A percentile compares a stretch with the other conserved stretches of the same genome.
Evolutionary conservation across 2,888 invertebrate genomes (phyloP).

Genomic region (Heliconius hortense): DNA sequence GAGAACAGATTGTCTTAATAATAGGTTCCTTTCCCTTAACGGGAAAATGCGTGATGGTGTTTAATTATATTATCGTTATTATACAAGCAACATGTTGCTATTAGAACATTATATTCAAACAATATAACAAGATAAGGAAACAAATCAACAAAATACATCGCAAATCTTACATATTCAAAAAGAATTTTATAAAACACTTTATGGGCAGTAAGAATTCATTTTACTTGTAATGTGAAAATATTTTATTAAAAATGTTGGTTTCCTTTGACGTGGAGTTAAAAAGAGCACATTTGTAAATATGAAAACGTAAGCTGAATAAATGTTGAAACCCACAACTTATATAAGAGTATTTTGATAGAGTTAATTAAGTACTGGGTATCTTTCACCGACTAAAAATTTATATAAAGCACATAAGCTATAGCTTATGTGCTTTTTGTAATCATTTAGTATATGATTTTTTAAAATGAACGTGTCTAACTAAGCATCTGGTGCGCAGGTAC

Average conservation of each 20-base stretch:
- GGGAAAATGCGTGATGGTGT: too few species aligned
- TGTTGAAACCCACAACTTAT: background rate
- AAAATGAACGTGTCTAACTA: background rate
- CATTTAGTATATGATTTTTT: too few species aligned
- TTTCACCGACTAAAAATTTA: background rate
- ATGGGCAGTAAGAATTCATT: conserved; percentile 21
- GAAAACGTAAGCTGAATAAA: background rate
- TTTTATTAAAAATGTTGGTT: conserved; percentile 32
- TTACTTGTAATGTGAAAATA: conserved; percentile 22
- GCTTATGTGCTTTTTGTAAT: too few species aligned
- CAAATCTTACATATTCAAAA: conserved; percentile 16
- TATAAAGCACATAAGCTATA: background rate
- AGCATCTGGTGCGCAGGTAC: too few species aligned
- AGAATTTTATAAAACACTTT: conserved; percentile 33
- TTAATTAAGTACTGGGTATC: background rate
- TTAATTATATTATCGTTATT: too few species aligned
- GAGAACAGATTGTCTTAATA: too few species aligned
- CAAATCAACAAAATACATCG: background rate
- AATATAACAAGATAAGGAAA: background rate
- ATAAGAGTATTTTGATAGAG: background rate
- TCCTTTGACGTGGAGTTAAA: conserved; percentile 25
- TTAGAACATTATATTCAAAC: background rate
- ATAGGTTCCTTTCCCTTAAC: too few species aligned
- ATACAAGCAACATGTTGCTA: background rate
- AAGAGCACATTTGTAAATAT: conserved; percentile 3